Conservation (phyloP, 2,888 invertebrate species). For the Isoperla grammatica region DNA sequence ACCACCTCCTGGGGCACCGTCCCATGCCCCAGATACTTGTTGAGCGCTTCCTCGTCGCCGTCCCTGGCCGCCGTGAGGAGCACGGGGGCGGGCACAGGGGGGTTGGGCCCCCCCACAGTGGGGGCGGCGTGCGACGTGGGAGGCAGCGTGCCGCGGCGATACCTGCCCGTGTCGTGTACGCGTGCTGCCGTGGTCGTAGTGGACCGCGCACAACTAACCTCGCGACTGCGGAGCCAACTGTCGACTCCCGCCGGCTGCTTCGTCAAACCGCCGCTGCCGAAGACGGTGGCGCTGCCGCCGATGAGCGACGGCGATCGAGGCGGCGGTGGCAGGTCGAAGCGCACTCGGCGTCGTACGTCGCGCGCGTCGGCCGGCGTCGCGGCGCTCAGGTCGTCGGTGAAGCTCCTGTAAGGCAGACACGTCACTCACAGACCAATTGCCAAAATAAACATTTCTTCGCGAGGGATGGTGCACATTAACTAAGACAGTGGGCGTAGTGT, state of each 20-base stretch:
- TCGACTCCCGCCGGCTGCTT: conserved; percentile 26
- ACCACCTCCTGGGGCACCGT: conserved; percentile 45
- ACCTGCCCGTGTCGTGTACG: conserved; percentile 26
- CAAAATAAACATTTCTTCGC: no score
- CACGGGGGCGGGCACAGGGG: conserved; percentile 31
- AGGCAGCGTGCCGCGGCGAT: conserved; percentile 29
- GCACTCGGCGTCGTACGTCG: conserved; percentile 22
- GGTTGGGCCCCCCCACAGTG: conserved; percentile 15
- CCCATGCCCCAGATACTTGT: conserved; percentile 26
- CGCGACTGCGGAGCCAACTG: conserved; percentile 28
- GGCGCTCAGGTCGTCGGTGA: conserved; percentile 22
- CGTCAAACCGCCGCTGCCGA: conserved; percentile 19
- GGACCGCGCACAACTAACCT: not conserved
- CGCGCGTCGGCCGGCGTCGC: not conserved
- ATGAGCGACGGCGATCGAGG: conserved; percentile 13
- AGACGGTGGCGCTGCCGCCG: conserved; percentile 14
- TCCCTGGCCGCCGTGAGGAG: conserved; percentile 52
- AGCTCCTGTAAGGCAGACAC: conserved; percentile 15
- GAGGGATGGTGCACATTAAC: no score
- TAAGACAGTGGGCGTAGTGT: no score
- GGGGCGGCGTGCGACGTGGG: conserved; percentile 21
- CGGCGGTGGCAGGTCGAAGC: conserved; percentile 25
- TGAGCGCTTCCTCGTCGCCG: conserved; percentile 47
- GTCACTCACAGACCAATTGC: no score
- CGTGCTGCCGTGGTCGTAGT: conserved; percentile 12